Evolutionary conservation across 1,140 invertebrate species (phyloP), one percentile per base, ranked within the genome.

Genomic region (Drosophila kohkoa): DNA sequence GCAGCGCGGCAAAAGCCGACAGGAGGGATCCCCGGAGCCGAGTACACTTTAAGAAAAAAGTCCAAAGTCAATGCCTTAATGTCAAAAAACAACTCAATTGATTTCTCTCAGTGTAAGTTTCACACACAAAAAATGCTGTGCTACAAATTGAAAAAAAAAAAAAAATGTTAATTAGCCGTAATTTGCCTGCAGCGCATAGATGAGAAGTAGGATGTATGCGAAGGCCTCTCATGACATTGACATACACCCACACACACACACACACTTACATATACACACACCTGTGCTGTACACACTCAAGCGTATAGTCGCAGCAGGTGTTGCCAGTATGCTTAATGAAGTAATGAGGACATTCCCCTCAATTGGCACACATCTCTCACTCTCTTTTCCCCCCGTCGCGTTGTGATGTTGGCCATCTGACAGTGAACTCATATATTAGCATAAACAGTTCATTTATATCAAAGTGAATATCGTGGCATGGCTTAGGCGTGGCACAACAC

Each of bases 381-480:
- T 25, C 20, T 25, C 20, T 25, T 3, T 25, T 10, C 25, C 60
- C 30, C 15, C 43, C 58, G 28, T 25, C 60, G 20, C 20, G 20
- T 25, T 25, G 20, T 3, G 20, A 45, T 49, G 10, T 55, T 8
- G 15, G 45, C 13, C n/a, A 66, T 55, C 35, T 71, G 49, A 55
- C 64, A 85, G 73, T 75, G 80, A 80, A 85, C 83, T 87, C 82
- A 87, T 88, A 80, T 87, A 88, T 87, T 88, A 87, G 79, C 82
- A 87, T 88, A 87, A 87, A 87, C 83, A 87, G 82, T 87, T 87
- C 79, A 87, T 87, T 87, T 88, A 77, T 87, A 88, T 77, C 77
- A 77, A 87, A 88, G 11, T 10, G 78, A 41, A 59, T 15, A 28
- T 35, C 11, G 8, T 25, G 46, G 48, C 54, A 52, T 65, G 59